phyloP scores from a whole-genome alignment of 1,140 invertebrate genomes.

The Cepaea nemoralis region DNA sequence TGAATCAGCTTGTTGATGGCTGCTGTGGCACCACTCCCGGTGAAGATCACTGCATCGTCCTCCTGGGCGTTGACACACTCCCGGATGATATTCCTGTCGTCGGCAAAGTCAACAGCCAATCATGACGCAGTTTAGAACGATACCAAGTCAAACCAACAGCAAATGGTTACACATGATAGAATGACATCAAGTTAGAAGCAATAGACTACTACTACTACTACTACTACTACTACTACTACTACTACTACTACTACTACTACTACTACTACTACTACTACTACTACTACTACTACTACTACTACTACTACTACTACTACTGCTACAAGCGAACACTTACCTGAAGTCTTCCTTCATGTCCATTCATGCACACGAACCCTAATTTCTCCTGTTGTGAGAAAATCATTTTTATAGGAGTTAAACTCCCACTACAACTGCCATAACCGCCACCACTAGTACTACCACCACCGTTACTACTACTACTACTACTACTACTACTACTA shows the following conservation, averaged over 20 bases:
- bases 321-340: neutral
- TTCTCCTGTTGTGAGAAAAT: too few species aligned
- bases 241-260: neutral
- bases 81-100: slow-evolving; percentile 82
- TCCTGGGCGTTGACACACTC: slow-evolving; percentile 84
- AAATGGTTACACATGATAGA: neutral
- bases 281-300: slow-evolving; percentile 8
- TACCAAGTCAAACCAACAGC: too few species aligned
- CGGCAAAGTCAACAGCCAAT: slow-evolving; percentile 66
- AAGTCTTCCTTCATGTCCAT: too few species aligned
- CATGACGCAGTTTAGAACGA: slow-evolving; percentile 1
- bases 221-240: neutral
- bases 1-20: slow-evolving; percentile 81
- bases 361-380: too few species aligned
- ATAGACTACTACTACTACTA: neutral
- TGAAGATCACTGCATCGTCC: slow-evolving; percentile 88
- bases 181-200: neutral
- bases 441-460: too few species aligned
- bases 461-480: too few species aligned
- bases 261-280: neutral
- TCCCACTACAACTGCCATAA: too few species aligned
- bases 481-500: neutral
- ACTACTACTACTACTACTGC: slow-evolving; percentile 15
- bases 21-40: slow-evolving; percentile 81
- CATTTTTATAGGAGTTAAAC: too few species aligned